Percentiles rank a stretch among this genome's conserved stretches.
These are phyloP conservation scores for Maniola hyperantus DNA, from an alignment of 2,888 invertebrate species.

Conservation along the genomic window DNA sequence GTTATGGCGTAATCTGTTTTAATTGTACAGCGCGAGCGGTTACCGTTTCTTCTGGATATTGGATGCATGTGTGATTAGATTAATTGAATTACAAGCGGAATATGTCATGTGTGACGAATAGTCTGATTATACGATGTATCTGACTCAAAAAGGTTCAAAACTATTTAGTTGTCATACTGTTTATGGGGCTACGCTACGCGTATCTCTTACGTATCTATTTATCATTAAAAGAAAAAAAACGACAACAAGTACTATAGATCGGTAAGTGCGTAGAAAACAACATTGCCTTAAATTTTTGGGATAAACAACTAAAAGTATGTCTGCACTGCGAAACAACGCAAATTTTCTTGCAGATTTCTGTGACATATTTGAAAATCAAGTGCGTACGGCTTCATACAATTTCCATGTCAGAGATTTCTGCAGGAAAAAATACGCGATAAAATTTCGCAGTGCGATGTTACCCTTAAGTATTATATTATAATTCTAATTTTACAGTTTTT, in stretches of 20 bases:
- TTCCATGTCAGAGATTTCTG: too few species aligned
- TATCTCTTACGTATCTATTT: too few species aligned
- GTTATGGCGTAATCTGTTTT: slow-evolving; percentile 33
- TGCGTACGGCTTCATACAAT: too few species aligned
- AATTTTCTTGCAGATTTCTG: too few species aligned
- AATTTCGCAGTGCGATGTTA: too few species aligned
- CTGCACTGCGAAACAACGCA: too few species aligned
- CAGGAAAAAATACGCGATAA: too few species aligned
- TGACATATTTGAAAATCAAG: too few species aligned
- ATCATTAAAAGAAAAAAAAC: neutral
- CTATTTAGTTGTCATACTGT: neutral
- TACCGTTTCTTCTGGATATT: slow-evolving; percentile 18
- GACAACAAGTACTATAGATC: neutral
- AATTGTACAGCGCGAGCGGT: slow-evolving; percentile 24
- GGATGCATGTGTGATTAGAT: neutral
- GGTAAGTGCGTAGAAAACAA: neutral
- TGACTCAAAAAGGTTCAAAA: neutral
- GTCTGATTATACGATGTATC: neutral
- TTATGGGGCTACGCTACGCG: neutral
- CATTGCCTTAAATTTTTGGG: neutral
- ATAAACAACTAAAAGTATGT: too few species aligned
- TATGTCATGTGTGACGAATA: slow-evolving; percentile 14
- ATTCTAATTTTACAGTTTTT: too few species aligned
- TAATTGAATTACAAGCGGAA: slow-evolving; percentile 12
- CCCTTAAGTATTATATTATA: too few species aligned